A percentile compares a stretch with the other conserved stretches of the same genome.
Evolutionary conservation across 2,113 vertebrate genomes (phyloP).

Genomic region (Sceloporus tristichus): DNA sequence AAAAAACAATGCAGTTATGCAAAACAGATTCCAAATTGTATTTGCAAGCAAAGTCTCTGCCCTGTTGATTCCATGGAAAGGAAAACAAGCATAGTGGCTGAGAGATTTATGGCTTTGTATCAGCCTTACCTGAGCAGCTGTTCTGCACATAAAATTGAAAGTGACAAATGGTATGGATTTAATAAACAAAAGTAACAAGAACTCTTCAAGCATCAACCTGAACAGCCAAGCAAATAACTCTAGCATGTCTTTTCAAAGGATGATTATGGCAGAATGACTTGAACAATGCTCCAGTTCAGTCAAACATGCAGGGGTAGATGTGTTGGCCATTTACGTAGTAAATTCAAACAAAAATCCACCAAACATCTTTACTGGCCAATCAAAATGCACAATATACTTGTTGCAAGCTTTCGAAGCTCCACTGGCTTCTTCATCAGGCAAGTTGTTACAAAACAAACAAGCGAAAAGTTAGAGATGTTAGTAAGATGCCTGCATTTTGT

Average conservation of each 20-base stretch:
- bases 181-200: conserved; percentile 1
- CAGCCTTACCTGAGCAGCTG: conserved; percentile 11
- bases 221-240: not conserved
- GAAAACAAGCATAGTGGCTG: not conserved
- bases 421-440: no score
- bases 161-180: not conserved
- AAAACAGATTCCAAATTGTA: conserved; percentile 27
- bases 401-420: no score
- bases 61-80: not conserved
- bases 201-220: not conserved
- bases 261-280: not conserved
- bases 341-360: no score
- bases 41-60: conserved; percentile 5
- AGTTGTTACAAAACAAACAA: no score
- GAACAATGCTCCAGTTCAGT: not conserved
- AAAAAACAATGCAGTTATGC: conserved; percentile 22
- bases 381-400: no score
- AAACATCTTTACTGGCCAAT: no score
- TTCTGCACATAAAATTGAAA: not conserved
- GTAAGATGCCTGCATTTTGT: no score
- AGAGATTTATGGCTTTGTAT: conserved; percentile 29
- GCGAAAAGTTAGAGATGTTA: no score
- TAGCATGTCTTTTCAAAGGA: not conserved
- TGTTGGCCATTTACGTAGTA: no score
- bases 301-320: no score